Evolutionary conservation across 1,140 invertebrate genomes (phyloP).

Genomic region (Drosophila bocki): DNA sequence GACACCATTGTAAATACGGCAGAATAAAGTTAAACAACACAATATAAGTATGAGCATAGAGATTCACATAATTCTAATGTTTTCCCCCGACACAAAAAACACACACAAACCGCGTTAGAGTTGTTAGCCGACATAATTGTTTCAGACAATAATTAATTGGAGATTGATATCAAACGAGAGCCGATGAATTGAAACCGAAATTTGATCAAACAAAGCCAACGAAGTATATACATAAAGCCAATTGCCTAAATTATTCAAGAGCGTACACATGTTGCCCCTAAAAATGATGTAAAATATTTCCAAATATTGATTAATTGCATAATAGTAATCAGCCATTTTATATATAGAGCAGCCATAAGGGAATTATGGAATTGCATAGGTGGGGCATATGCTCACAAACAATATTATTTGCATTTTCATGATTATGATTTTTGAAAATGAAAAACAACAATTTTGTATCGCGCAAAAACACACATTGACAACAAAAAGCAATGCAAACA

Average conservation of each 20-base stretch:
- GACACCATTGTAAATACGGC: slow-evolving; percentile 64
- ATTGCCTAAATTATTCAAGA: slow-evolving; percentile 34
- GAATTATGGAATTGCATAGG: slow-evolving; percentile 24
- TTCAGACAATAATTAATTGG: slow-evolving; percentile 80
- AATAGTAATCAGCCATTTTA: slow-evolving; percentile 58
- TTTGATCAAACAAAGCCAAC: slow-evolving; percentile 64
- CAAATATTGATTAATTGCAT: slow-evolving; percentile 41
- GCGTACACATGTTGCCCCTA: slow-evolving; percentile 13
- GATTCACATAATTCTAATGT: slow-evolving; percentile 8
- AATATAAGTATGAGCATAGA: slow-evolving; percentile 23
- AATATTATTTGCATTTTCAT: slow-evolving; percentile 40
- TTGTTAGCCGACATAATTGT: slow-evolving; percentile 72
- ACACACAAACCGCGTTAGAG: slow-evolving; percentile 43
- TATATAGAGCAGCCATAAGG: slow-evolving; percentile 51
- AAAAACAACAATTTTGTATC: slow-evolving; percentile 46
- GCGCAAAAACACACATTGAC: slow-evolving; percentile 20
- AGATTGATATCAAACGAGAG: slow-evolving; percentile 32
- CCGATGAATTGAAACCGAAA: slow-evolving; percentile 13
- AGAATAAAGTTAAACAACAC: slow-evolving; percentile 28
- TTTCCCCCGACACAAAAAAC: slow-evolving; percentile 16
- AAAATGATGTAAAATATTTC: slow-evolving; percentile 55
- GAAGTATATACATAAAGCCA: slow-evolving; percentile 60
- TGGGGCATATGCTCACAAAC: slow-evolving; percentile 19
- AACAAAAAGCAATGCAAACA: slow-evolving; percentile 29
- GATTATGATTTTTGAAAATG: slow-evolving; percentile 20